These are phyloP conservation scores for Dendronephthya gigantea DNA, from an alignment of 64 coral and sea anemone genomes.

Conservation along the genomic window DNA sequence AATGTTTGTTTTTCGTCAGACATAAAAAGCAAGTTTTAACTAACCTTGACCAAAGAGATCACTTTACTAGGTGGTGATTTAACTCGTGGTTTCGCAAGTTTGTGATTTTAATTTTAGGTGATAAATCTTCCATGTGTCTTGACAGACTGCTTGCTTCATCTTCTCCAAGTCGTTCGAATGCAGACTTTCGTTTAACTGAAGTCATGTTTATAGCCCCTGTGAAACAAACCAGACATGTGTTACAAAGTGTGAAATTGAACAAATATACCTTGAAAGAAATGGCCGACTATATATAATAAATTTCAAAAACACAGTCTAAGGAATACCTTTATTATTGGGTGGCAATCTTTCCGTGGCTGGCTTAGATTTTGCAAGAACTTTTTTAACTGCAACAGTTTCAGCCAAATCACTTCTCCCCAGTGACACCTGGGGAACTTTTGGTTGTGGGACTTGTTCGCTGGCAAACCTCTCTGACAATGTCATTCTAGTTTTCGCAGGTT, in stretches of 20 bases:
- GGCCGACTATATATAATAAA: too few relatives aligned
- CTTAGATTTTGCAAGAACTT: not conserved
- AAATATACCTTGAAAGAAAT: not conserved
- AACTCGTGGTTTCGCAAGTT: not conserved
- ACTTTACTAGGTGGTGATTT: not conserved
- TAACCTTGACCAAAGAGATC: not conserved
- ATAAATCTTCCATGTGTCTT: not conserved
- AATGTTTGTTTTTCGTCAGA: too few relatives aligned
- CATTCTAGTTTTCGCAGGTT: not conserved
- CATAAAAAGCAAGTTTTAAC: not conserved
- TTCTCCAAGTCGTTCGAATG: not conserved
- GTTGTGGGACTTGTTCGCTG: not conserved
- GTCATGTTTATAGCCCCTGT: not conserved
- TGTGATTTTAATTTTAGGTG: not conserved
- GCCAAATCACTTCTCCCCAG: not conserved
- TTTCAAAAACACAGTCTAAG: too few relatives aligned
- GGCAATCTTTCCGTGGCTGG: not conserved
- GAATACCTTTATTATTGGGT: not conserved
- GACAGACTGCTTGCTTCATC: not conserved
- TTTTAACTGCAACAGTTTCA: not conserved
- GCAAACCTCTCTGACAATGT: conserved; percentile 9
- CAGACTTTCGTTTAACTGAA: not conserved
- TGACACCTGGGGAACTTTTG: not conserved
- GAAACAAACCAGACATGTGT: not conserved
- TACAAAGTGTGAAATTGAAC: not conserved